Percentiles rank a stretch among this genome's conserved stretches.
These are phyloP conservation scores for Gobiocypris rarus DNA, from an alignment of 2,113 vertebrate genomes.

Conservation along the genomic window DNA sequence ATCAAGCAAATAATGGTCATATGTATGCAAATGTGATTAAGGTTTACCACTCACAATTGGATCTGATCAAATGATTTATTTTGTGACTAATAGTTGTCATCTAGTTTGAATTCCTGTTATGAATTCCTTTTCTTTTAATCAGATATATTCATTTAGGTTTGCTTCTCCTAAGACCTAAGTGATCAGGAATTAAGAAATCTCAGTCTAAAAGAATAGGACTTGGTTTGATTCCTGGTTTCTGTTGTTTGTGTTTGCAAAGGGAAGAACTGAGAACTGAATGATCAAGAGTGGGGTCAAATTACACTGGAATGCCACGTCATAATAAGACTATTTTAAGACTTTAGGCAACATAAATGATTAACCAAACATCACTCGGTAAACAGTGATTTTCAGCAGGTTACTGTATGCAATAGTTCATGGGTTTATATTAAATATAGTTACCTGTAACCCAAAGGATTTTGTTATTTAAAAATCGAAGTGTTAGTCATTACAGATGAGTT, in stretches of 20 bases:
- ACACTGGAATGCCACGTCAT: conserved; percentile 12
- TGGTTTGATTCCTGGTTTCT: conserved; percentile 18
- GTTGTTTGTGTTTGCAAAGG: background rate
- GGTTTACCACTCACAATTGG: background rate
- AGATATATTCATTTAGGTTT: background rate
- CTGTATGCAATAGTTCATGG: background rate
- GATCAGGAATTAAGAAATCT: background rate
- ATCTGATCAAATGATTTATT: background rate
- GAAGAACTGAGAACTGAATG: background rate
- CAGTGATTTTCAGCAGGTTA: background rate
- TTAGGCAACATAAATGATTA: conserved; percentile 35
- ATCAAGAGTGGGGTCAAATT: conserved; percentile 41
- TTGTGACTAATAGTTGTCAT: background rate
- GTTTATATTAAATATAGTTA: background rate
- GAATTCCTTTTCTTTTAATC: background rate
- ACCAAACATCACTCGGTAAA: background rate
- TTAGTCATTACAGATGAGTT: background rate
- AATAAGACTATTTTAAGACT: background rate
- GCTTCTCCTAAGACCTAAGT: background rate
- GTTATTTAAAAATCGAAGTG: background rate
- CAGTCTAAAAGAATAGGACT: background rate
- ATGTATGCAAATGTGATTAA: background rate
- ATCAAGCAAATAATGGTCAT: background rate
- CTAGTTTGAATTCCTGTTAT: background rate
- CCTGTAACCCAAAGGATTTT: background rate